Evolutionary conservation across 2,797 vertebrate genomes (phyloP).

Genomic region (Chaetodon trifasciatus): DNA sequence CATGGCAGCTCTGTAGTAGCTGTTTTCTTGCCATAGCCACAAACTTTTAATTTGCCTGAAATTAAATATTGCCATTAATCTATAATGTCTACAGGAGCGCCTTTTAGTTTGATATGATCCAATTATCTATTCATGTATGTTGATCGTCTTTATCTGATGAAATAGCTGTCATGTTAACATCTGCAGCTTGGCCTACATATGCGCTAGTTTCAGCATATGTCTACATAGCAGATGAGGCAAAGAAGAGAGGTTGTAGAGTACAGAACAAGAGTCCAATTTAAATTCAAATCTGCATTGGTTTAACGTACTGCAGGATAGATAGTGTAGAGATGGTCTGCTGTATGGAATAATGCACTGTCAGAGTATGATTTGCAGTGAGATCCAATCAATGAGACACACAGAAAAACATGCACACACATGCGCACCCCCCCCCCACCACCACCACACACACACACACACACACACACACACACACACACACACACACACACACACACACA

Average conservation of each 20-base stretch:
- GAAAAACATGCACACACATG: not conserved
- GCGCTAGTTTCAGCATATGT: not conserved
- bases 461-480: not conserved
- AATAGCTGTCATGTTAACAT: conserved; percentile 38
- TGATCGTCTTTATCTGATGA: conserved; percentile 37
- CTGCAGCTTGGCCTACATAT: conserved; percentile 17
- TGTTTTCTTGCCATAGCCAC: conserved; percentile 9
- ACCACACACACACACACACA: not conserved
- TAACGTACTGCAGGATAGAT: not conserved
- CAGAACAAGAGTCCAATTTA: not conserved
- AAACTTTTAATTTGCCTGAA: not conserved
- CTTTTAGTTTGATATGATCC: conserved; percentile 29
- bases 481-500: not conserved
- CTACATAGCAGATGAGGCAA: not conserved
- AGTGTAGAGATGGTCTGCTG: not conserved
- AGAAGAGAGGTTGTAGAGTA: conserved; percentile 7
- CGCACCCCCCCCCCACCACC: too few species aligned
- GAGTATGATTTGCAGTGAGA: conserved; percentile 21
- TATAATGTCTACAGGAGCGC: too few species aligned
- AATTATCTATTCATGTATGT: conserved; percentile 46
- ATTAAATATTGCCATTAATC: conserved; percentile 1
- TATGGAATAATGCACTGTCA: not conserved
- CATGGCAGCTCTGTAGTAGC: not conserved
- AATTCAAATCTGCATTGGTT: not conserved
- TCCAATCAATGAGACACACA: conserved; percentile 11